These are phyloP conservation scores for Leucophenga varia DNA, from an alignment of 1,140 invertebrate genomes.

Conservation along the genomic window DNA sequence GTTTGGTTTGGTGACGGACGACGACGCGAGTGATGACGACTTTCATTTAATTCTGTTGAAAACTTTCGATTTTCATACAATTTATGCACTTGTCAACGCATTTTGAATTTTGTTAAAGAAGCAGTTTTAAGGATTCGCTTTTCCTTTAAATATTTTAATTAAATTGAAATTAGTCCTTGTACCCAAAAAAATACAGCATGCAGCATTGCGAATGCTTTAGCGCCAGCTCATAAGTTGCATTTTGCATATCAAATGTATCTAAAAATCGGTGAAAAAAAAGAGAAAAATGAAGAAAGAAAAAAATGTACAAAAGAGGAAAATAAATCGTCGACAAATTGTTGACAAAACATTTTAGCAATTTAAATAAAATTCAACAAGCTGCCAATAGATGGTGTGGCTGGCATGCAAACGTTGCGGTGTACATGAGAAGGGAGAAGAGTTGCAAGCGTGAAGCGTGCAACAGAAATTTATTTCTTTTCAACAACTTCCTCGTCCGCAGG, in stretches of 20 bases:
- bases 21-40: conserved; percentile 9
- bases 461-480: conserved; percentile 1
- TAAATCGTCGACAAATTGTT: conserved; percentile 53
- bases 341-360: conserved; percentile 53
- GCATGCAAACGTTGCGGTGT: conserved; percentile 23
- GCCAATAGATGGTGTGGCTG: conserved; percentile 43
- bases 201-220: neutral
- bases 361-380: conserved; percentile 38
- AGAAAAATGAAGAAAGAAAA: no score
- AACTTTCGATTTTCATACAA: conserved; percentile 48
- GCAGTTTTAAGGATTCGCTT: neutral
- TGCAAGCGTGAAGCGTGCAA: neutral
- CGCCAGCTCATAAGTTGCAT: no score
- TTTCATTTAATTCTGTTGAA: conserved; percentile 34
- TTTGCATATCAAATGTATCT: conserved; percentile 18
- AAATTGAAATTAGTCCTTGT: no score
- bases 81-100: conserved; percentile 52
- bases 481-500: conserved; percentile 43
- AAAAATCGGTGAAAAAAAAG: neutral
- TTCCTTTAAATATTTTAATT: no score
- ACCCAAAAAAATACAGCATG: neutral
- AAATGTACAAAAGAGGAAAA: neutral
- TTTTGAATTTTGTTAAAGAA: no score
- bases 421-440: neutral
- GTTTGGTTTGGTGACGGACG: no score